phyloP scores from a whole-genome alignment of 2,113 vertebrate species.

The Orthonyx spaldingii region DNA sequence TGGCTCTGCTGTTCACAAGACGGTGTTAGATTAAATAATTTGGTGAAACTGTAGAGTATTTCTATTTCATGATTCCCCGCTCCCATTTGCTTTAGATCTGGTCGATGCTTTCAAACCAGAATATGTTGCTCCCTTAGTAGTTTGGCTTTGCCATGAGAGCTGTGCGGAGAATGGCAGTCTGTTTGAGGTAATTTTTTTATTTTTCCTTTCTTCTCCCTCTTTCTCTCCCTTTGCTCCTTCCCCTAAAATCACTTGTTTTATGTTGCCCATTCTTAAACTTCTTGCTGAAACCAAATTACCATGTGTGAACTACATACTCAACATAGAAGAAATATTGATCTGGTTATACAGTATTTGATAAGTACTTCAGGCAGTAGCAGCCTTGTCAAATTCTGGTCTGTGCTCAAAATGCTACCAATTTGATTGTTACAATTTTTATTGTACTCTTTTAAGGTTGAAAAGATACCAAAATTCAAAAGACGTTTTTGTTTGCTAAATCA shows the following conservation, averaged over 20 bases:
- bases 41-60: neutral
- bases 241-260: neutral
- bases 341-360: neutral
- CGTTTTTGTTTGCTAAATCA: neutral
- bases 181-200: constrained; percentile 84
- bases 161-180: constrained; percentile 91
- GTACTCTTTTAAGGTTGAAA: neutral
- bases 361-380: neutral
- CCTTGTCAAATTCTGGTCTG: neutral
- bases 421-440: neutral
- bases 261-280: neutral
- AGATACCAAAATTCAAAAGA: neutral
- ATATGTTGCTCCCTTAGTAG: constrained; percentile 88
- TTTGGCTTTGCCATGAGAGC: constrained; percentile 93
- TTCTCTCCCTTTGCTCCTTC: neutral
- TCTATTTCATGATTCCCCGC: neutral
- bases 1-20: neutral
- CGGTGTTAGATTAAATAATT: neutral
- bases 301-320: neutral
- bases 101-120: constrained; percentile 87
- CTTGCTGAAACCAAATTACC: neutral
- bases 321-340: neutral
- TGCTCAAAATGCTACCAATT: neutral
- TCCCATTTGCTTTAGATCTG: constrained; percentile 74
- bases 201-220: neutral